Evolutionary conservation across 53 echinoderm and acorn worm species (phyloP).

Genomic region (Paelopatides confundens): DNA sequence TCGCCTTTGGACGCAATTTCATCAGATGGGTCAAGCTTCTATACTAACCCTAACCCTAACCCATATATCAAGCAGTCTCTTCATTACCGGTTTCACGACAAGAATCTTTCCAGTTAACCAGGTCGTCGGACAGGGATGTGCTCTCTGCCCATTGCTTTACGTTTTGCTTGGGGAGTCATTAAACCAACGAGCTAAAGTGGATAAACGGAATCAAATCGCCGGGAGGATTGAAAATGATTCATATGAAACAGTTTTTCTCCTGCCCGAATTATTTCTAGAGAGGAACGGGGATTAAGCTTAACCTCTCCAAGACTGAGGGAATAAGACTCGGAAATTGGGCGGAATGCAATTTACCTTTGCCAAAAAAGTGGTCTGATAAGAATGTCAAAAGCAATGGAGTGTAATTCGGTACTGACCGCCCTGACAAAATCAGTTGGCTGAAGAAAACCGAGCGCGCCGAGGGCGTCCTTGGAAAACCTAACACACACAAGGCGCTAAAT

Average conservation of each 20-base stretch:
- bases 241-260: background rate
- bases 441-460: background rate
- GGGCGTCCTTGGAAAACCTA: background rate
- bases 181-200: constrained; percentile 16
- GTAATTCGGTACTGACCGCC: background rate
- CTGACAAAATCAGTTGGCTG: background rate
- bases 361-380: background rate
- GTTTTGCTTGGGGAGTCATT: constrained; percentile 44
- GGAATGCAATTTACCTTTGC: background rate
- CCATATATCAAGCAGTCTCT: constrained; percentile 32
- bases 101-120: too few relatives aligned
- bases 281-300: constrained; percentile 12
- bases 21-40: constrained; percentile 45
- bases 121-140: constrained; percentile 40
- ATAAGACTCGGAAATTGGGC: background rate
- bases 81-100: constrained; percentile 3
- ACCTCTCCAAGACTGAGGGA: background rate
- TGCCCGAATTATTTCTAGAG: background rate
- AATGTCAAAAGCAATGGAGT: background rate
- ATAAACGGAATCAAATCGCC: constrained; percentile 28
- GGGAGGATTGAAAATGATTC: constrained; percentile 30
- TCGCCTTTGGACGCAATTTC: constrained; percentile 31
- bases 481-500: background rate
- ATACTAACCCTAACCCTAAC: too few relatives aligned
- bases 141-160: constrained; percentile 43